Percentiles rank a stretch among this genome's conserved stretches.
phyloP scores from a whole-genome alignment of 2,888 invertebrate species.

The Drosophila ustulata region DNA sequence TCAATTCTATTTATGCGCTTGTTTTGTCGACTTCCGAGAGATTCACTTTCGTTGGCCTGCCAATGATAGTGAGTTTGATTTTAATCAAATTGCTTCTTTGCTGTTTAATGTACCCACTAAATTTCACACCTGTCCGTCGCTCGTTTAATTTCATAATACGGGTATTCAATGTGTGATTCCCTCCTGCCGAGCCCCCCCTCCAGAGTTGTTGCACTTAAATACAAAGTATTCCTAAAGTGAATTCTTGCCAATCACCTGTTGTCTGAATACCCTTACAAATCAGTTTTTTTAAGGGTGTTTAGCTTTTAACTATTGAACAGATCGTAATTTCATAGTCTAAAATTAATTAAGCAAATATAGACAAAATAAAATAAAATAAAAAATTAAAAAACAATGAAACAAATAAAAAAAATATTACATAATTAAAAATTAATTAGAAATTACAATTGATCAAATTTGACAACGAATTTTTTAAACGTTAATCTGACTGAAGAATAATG shows the following conservation, averaged over 20 bases:
- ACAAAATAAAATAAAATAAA: too few relatives aligned
- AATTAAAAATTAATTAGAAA: neutral
- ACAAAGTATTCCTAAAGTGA: neutral
- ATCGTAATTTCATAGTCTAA: too few relatives aligned
- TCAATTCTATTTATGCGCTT: slow-evolving; percentile 2
- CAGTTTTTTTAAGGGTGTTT: too few relatives aligned
- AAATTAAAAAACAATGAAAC: too few relatives aligned
- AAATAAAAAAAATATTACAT: too few relatives aligned
- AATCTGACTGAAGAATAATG: too few relatives aligned
- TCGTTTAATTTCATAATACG: slow-evolving; percentile 26
- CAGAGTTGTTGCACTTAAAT: slow-evolving; percentile 1
- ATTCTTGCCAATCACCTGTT: slow-evolving; percentile 40
- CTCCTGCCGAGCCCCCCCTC: slow-evolving; percentile 32
- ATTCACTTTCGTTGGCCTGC: slow-evolving; percentile 19
- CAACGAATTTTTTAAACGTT: too few relatives aligned
- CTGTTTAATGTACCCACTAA: slow-evolving; percentile 33
- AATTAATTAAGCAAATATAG: too few relatives aligned
- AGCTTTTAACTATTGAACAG: too few relatives aligned
- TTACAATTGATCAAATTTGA: too few relatives aligned
- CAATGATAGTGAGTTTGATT: slow-evolving; percentile 13
- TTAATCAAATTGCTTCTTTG: slow-evolving; percentile 34
- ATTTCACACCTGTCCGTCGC: slow-evolving; percentile 55
- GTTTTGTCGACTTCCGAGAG: slow-evolving; percentile 2
- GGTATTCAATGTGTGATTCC: slow-evolving; percentile 6
- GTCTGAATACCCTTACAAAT: slow-evolving; percentile 5